Evolutionary conservation across 2,113 vertebrate species (phyloP).

Genomic region (Gorsachius goisagi): DNA sequence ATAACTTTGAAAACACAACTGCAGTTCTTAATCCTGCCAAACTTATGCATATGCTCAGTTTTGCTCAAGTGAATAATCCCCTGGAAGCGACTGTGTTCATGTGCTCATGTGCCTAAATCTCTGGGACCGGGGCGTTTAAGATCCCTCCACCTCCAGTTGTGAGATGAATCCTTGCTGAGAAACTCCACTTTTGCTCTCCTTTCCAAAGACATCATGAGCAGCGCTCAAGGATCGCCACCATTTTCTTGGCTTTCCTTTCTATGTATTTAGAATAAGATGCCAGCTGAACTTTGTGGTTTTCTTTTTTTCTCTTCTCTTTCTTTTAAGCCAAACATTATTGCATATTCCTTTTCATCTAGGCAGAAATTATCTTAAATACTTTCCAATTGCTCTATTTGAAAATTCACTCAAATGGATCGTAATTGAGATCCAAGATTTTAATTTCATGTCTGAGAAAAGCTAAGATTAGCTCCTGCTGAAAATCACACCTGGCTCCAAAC

Average conservation of each 20-base stretch:
- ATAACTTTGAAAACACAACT: neutral
- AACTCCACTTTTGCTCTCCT: neutral
- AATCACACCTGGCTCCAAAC: neutral
- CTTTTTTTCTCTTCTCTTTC: neutral
- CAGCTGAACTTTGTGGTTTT: neutral
- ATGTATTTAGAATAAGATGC: neutral
- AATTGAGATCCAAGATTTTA: neutral
- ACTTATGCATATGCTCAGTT: neutral
- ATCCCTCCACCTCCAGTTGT: neutral
- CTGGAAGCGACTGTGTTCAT: neutral
- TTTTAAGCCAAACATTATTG: neutral
- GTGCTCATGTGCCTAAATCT: neutral
- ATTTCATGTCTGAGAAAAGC: neutral
- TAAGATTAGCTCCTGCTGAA: neutral
- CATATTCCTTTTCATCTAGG: neutral
- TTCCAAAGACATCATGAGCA: neutral
- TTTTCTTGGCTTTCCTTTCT: neutral
- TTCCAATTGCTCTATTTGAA: neutral
- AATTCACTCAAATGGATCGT: neutral
- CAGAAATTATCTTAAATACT: neutral
- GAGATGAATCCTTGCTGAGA: neutral
- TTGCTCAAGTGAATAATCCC: neutral
- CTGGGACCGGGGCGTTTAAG: neutral
- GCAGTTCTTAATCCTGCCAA: neutral
- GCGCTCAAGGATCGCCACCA: neutral